Evolutionary conservation across 1,140 invertebrate genomes (phyloP).

Genomic region (Camponotus pennsylvanicus): DNA sequence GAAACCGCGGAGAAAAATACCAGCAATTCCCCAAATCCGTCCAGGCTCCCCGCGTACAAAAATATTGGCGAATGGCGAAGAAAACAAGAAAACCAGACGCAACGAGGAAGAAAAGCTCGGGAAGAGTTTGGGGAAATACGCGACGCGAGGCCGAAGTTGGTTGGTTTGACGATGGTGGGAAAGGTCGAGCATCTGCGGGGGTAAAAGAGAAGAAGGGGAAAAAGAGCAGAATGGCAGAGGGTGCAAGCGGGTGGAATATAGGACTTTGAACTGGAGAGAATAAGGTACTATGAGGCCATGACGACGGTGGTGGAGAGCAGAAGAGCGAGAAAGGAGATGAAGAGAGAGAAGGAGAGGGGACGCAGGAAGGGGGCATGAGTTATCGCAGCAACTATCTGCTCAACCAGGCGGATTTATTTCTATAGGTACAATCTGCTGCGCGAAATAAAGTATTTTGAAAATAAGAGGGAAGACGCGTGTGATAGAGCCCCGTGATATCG

Average conservation of each 20-base stretch:
- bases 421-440: conserved; percentile 84
- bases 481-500: conserved; percentile 72
- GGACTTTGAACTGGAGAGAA: conserved; percentile 77
- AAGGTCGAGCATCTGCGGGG: conserved; percentile 60
- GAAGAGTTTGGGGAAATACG: conserved; percentile 17
- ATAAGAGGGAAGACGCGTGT: conserved; percentile 71
- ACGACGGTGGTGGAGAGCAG: conserved; percentile 19
- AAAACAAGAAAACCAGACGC: conserved; percentile 72
- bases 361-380: conserved; percentile 70
- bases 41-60: conserved; percentile 52
- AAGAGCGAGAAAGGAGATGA: conserved; percentile 23
- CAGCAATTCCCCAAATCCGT: conserved; percentile 76
- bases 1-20: conserved; percentile 71
- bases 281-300: conserved; percentile 67
- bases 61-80: conserved; percentile 77
- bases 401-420: conserved; percentile 83
- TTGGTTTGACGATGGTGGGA: conserved; percentile 64
- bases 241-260: conserved; percentile 65
- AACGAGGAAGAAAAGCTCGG: conserved; percentile 57
- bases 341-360: not conserved
- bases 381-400: conserved; percentile 83
- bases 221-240: conserved; percentile 11
- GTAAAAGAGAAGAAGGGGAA: not conserved
- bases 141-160: conserved; percentile 52
- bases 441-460: conserved; percentile 83